Conservation (phyloP, 35 echinoderm and acorn worm species). For the Acanthaster planci region DNA sequence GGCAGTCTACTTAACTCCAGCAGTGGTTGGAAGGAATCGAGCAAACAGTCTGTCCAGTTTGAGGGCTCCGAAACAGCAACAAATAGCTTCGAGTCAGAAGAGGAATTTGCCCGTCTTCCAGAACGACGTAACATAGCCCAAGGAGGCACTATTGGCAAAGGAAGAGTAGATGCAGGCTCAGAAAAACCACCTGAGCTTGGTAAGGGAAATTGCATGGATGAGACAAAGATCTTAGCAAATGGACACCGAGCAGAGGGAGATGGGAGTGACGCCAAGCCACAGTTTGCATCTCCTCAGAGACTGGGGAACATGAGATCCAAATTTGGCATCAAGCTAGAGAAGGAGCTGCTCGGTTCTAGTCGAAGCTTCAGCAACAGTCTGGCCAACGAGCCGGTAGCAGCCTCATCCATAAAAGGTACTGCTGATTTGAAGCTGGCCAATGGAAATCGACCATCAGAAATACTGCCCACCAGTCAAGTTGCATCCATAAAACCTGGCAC, state of each 20-base stretch:
- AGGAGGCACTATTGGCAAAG: neutral
- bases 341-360: neutral
- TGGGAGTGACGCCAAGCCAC: neutral
- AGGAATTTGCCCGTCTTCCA: slow-evolving; percentile 13
- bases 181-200: neutral
- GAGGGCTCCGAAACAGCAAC: neutral
- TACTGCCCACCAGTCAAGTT: neutral
- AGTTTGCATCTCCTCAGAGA: neutral
- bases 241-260: neutral
- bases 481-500: neutral
- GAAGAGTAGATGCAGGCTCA: neutral
- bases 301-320: neutral
- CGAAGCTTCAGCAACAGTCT: neutral
- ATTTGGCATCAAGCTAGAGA: slow-evolving; percentile 1
- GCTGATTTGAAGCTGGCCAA: neutral
- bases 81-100: slow-evolving; percentile 14
- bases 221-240: neutral
- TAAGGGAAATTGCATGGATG: neutral
- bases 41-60: neutral
- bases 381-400: neutral
- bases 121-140: neutral
- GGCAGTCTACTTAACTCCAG: neutral
- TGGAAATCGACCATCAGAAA: neutral
- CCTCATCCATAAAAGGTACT: neutral
- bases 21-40: neutral